Conservation (phyloP, 2,113 vertebrate genomes). For the Eonycteris spelaea region DNA sequence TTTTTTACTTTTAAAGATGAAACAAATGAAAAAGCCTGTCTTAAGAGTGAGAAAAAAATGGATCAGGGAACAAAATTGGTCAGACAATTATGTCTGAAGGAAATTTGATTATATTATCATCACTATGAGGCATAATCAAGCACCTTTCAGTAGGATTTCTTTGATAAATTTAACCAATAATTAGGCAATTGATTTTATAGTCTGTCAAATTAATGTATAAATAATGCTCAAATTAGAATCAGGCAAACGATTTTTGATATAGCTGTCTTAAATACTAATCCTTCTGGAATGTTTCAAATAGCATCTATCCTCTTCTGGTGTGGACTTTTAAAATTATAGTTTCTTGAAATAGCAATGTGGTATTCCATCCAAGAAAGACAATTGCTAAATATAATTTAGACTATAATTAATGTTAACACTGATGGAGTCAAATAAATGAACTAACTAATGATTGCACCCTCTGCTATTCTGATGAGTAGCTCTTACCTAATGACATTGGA, state of each 20-base stretch:
- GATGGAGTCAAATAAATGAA: constrained; percentile 74
- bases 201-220: constrained; percentile 69
- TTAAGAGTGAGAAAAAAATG: background rate
- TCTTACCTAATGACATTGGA: constrained; percentile 79
- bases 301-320: background rate
- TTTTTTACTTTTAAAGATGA: constrained; percentile 42
- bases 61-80: constrained; percentile 36
- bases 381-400: constrained; percentile 74
- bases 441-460: constrained; percentile 70
- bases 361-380: constrained; percentile 67
- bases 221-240: constrained; percentile 48
- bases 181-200: constrained; percentile 70
- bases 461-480: constrained; percentile 77
- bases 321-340: constrained; percentile 54
- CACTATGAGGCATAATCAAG: constrained; percentile 59
- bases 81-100: constrained; percentile 52
- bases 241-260: constrained; percentile 30
- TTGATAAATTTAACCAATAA: constrained; percentile 67
- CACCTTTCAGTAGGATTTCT: constrained; percentile 57
- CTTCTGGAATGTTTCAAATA: constrained; percentile 30
- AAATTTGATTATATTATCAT: constrained; percentile 71
- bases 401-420: constrained; percentile 72
- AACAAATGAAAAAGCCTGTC: constrained; percentile 28
- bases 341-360: constrained; percentile 43
- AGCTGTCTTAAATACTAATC: constrained; percentile 36